Evolutionary conservation across 2,888 invertebrate species (phyloP).

Genomic region (Brenthis daphne): DNA sequence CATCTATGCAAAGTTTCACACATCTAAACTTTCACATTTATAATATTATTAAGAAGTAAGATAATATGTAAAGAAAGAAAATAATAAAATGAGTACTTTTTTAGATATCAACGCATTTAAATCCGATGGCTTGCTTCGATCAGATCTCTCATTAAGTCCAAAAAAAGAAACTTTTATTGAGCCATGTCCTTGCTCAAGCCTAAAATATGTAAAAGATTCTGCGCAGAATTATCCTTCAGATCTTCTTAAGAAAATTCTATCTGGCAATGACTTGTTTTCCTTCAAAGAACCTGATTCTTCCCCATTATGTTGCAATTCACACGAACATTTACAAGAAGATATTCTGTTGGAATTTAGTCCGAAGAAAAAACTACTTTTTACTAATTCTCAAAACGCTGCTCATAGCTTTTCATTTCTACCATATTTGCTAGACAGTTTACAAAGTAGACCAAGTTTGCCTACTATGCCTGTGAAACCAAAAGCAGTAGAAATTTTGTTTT

Average conservation of each 20-base stretch:
- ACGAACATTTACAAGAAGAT: constrained; percentile 62
- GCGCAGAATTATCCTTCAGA: constrained; percentile 52
- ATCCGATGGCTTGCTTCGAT: constrained; percentile 29
- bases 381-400: constrained; percentile 32
- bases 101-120: constrained; percentile 34
- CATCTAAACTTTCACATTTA: too few relatives aligned
- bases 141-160: constrained; percentile 34
- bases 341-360: constrained; percentile 59
- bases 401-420: constrained; percentile 46
- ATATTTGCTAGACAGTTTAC: constrained; percentile 50
- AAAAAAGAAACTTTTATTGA: constrained; percentile 48
- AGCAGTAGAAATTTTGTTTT: constrained; percentile 63
- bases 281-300: constrained; percentile 56
- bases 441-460: constrained; percentile 44
- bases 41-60: too few relatives aligned
- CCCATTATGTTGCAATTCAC: constrained; percentile 64
- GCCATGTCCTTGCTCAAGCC: constrained; percentile 59
- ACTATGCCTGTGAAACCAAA: constrained; percentile 50
- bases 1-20: too few relatives aligned
- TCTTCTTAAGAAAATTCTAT: constrained; percentile 60
- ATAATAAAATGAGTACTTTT: too few relatives aligned
- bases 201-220: constrained; percentile 50
- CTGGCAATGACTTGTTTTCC: constrained; percentile 58
- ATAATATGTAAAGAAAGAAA: constrained; percentile 12
- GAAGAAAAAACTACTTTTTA: constrained; percentile 43